Evolutionary conservation across 2,113 vertebrate species (phyloP), one percentile per base, ranked within the genome.

Genomic region (Callopanchax toddi): DNA sequence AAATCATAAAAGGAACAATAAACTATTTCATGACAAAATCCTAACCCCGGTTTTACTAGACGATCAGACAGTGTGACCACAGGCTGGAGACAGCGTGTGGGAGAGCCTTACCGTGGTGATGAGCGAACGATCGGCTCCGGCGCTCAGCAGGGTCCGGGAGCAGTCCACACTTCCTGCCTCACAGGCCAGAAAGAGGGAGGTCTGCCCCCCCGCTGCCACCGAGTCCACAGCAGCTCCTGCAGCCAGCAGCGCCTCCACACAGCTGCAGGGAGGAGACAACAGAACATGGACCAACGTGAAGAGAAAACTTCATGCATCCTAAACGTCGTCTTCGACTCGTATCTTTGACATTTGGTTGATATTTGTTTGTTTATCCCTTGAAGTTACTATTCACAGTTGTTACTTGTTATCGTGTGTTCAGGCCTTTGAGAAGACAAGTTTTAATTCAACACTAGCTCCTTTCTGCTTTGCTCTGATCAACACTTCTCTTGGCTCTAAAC

Each of bases 141-240:
- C 79, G 71, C 91, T 90, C 89, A 98, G 83, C 83, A 98, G 89
- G 13, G 93, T 76, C 72, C 86, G 93, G 70, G 94, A 88, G 78
- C 94, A 96, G 85, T 94, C 86, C 11, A 86, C 81, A 62, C 86
- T 89, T 87, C 95, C 95, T 2, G 94, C 94, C 86, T 91, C 91
- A 85, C 95, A 94, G 84, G 96, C 94, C 89, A 96, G 84, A 84
- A 93, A 93, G 44, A 98, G 94, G 74, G 95, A 89, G 52, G 94
- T 96, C 83, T 94, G 93, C 67, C 94, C 95, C 83, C 84, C 91
- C 42, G 86, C 82, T 81, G 93, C 92, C 86, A 86, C 84, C 32
- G 86, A 76, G 76, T 97, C 93, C 89, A 96, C 89, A 70, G 95
- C 85, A 84, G 94, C 94, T 82, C 91, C 89, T 64, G 91, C 92